Evolutionary conservation across 2,888 invertebrate species (phyloP).

Genomic region (Buathra laborator): DNA sequence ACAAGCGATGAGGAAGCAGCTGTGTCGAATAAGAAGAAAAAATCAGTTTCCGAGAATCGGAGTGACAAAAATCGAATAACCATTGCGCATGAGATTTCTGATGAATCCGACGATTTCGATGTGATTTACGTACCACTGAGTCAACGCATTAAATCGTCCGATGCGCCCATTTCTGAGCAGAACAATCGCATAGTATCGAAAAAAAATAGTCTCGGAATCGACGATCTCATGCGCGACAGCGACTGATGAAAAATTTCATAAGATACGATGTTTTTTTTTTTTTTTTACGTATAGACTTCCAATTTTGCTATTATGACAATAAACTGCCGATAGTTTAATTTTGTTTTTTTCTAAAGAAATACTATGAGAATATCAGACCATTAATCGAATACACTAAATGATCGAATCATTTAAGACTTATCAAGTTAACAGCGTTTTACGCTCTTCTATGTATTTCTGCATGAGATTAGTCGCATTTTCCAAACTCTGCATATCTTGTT

Average conservation of each 20-base stretch:
- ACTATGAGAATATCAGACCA: neutral
- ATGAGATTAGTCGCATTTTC: slow-evolving; percentile 52
- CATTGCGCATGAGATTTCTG: slow-evolving; percentile 46
- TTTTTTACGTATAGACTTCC: slow-evolving; percentile 5
- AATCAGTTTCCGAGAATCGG: slow-evolving; percentile 4
- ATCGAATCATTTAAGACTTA: neutral
- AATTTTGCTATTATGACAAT: slow-evolving; percentile 16
- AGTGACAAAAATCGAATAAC: neutral
- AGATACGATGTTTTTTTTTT: slow-evolving; percentile 1
- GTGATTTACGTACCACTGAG: slow-evolving; percentile 79
- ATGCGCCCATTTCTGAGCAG: neutral
- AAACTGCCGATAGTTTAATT: neutral
- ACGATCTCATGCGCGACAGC: slow-evolving; percentile 71
- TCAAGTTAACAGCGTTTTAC: slow-evolving; percentile 37
- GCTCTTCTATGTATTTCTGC: slow-evolving; percentile 63
- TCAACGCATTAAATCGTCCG: slow-evolving; percentile 71
- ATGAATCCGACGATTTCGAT: slow-evolving; percentile 78
- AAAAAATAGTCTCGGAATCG: slow-evolving; percentile 73
- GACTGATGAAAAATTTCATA: slow-evolving; percentile 50
- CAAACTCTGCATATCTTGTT: slow-evolving; percentile 43
- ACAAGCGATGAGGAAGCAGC: neutral
- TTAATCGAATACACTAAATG: neutral
- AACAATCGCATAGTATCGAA: slow-evolving; percentile 21
- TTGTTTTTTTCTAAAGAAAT: neutral
- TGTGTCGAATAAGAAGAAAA: neutral